Percentiles rank a stretch among this genome's conserved stretches.
These are phyloP conservation scores for Chrysotoxum bicinctum DNA, from an alignment of 2,888 invertebrate genomes.

Conservation along the genomic window DNA sequence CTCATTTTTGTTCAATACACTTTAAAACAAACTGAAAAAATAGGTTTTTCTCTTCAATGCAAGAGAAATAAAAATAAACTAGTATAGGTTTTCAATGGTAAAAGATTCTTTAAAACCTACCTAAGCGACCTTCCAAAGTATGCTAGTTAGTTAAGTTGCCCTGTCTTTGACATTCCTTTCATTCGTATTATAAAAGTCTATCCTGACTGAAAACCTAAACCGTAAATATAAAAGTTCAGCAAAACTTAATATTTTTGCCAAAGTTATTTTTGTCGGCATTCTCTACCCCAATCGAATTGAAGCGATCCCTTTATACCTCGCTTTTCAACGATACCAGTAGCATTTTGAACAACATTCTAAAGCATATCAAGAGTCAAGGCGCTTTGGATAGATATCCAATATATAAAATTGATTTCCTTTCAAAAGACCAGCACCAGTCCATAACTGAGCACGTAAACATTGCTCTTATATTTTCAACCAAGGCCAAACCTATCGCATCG, in stretches of 20 bases:
- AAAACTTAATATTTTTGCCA: constrained; percentile 52
- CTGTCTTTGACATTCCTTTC: constrained; percentile 15
- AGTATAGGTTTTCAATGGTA: too few species aligned
- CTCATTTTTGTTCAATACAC: too few species aligned
- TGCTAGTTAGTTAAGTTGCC: constrained; percentile 36
- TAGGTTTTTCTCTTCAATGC: too few species aligned
- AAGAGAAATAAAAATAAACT: too few species aligned
- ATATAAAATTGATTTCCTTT: constrained; percentile 67
- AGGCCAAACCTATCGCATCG: not conserved
- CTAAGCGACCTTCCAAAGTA: constrained; percentile 44
- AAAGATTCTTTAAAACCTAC: too few species aligned
- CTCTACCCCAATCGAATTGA: not conserved
- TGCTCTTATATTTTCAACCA: constrained; percentile 15
- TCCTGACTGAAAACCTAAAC: constrained; percentile 29
- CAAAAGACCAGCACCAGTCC: not conserved
- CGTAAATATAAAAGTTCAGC: constrained; percentile 41
- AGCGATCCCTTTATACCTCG: not conserved
- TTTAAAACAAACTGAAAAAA: too few species aligned
- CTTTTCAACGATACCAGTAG: not conserved
- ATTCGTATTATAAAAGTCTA: not conserved
- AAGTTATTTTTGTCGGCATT: not conserved
- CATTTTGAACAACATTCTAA: constrained; percentile 24
- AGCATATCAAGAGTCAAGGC: constrained; percentile 57
- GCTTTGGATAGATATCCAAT: constrained; percentile 69
- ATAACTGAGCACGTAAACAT: constrained; percentile 3